These are phyloP conservation scores for Gobio gobio DNA, from an alignment of 2,113 vertebrate genomes.

Conservation along the genomic window DNA sequence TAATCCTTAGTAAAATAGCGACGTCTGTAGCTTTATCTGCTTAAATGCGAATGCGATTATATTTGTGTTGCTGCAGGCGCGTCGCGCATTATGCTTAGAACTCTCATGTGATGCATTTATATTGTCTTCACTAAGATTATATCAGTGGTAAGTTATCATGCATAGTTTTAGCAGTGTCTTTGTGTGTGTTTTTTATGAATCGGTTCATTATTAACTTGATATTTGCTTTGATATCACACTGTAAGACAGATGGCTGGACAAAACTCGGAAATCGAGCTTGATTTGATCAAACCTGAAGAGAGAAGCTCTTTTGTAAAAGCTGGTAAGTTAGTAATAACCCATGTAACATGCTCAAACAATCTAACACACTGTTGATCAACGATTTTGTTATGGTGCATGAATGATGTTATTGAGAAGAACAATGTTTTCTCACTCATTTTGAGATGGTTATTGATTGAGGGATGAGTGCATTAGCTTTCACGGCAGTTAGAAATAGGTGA, in stretches of 20 bases:
- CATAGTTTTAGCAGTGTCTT: not conserved
- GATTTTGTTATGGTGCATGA: not conserved
- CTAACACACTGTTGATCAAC: not conserved
- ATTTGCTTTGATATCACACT: constrained; percentile 56
- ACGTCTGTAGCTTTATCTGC: not conserved
- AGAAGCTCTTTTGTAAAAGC: constrained; percentile 60
- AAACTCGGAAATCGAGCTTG: constrained; percentile 65
- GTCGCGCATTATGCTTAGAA: not conserved
- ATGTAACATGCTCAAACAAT: not conserved
- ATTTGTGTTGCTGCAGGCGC: constrained; percentile 5
- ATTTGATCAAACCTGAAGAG: constrained; percentile 57
- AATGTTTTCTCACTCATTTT: constrained; percentile 21
- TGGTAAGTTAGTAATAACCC: constrained; percentile 65
- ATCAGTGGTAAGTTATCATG: constrained; percentile 16
- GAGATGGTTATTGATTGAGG: not conserved
- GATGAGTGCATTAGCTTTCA: constrained; percentile 14
- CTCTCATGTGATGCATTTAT: not conserved
- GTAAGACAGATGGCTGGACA: constrained; percentile 73
- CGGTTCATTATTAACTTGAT: not conserved
- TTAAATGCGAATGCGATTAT: not conserved
- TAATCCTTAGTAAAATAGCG: not conserved
- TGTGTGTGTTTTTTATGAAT: not conserved
- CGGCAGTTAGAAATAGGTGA: constrained; percentile 1
- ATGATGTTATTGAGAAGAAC: constrained; percentile 3
- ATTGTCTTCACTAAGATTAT: not conserved